These are phyloP conservation scores for Drosophila leonis DNA, from an alignment of 2,888 invertebrate genomes.

Conservation along the genomic window DNA sequence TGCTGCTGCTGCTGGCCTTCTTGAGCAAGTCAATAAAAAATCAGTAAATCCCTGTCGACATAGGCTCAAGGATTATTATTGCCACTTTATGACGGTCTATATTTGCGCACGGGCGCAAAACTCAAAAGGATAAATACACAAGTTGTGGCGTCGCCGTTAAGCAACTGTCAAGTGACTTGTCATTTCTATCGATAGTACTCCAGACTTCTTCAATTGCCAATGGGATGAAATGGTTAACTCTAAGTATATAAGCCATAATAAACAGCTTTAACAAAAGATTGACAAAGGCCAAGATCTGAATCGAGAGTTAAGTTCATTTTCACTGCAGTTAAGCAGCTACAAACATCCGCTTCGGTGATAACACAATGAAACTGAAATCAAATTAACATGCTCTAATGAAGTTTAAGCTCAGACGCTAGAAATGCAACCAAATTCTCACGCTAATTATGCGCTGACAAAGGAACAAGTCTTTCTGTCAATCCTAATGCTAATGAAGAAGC, in stretches of 20 bases:
- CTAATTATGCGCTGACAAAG: slow-evolving; percentile 60
- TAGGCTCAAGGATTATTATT: slow-evolving; percentile 81
- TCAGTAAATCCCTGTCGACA: slow-evolving; percentile 78
- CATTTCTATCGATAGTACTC: slow-evolving; percentile 33
- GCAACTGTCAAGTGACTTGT: slow-evolving; percentile 37
- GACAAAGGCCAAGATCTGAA: neutral
- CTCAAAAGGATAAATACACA: slow-evolving; percentile 66
- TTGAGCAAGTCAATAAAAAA: slow-evolving; percentile 76
- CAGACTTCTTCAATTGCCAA: slow-evolving; percentile 49
- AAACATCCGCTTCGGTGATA: slow-evolving; percentile 14
- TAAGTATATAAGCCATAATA: neutral
- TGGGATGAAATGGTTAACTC: neutral
- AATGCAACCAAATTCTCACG: slow-evolving; percentile 64
- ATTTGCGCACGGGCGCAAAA: slow-evolving; percentile 49
- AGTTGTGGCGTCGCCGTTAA: slow-evolving; percentile 1
- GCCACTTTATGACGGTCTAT: slow-evolving; percentile 71
- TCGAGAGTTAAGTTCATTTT: slow-evolving; percentile 1
- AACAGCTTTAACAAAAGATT: neutral
- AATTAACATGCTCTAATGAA: slow-evolving; percentile 26
- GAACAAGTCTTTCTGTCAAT: slow-evolving; percentile 43
- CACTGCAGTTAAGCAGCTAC: slow-evolving; percentile 10
- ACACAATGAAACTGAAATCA: slow-evolving; percentile 12
- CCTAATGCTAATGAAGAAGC: slow-evolving; percentile 56
- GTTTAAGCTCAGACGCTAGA: slow-evolving; percentile 27
- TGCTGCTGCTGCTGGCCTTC: no score